These are phyloP conservation scores for Hippoglossus stenolepis DNA, from an alignment of 2,113 vertebrate species.

Conservation along the genomic window DNA sequence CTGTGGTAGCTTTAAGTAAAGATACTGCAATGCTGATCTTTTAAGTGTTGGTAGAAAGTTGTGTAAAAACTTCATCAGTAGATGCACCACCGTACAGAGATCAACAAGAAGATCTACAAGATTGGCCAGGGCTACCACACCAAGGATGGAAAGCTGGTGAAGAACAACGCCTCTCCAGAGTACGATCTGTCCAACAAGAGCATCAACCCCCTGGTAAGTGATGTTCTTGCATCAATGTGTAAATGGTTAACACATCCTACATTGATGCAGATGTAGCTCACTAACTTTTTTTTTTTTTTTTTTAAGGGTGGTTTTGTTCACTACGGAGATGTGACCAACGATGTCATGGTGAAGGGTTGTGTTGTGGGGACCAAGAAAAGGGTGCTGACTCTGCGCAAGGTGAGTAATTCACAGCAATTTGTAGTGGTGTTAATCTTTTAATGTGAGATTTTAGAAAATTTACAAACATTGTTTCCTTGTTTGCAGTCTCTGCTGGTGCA, in stretches of 20 bases:
- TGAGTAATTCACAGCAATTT: constrained; percentile 62
- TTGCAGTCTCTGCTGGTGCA: constrained; percentile 94
- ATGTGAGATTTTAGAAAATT: background rate
- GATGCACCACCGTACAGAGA: constrained; percentile 89
- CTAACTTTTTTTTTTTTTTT: rapidly evolving
- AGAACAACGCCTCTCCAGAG: constrained; percentile 95
- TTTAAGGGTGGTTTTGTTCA: constrained; percentile 95
- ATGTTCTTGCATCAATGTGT: background rate
- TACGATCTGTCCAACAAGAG: constrained; percentile 98
- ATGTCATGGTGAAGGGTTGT: constrained; percentile 97
- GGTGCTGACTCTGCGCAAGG: constrained; percentile 96
- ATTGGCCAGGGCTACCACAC: constrained; percentile 94
- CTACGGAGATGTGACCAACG: constrained; percentile 96
- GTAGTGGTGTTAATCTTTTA: too few relatives aligned
- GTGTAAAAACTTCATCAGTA: too few relatives aligned
- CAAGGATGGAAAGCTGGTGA: constrained; percentile 96
- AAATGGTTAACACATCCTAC: rapidly evolving
- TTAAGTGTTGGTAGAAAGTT: too few relatives aligned
- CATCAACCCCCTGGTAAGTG: constrained; percentile 95
- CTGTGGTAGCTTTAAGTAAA: too few relatives aligned
- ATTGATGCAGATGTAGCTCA: background rate
- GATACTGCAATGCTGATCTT: too few relatives aligned
- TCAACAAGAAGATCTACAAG: too few relatives aligned
- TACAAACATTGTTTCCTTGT: background rate
- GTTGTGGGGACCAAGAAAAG: constrained; percentile 97